Evolutionary conservation across 1,140 invertebrate genomes (phyloP).

Genomic region (Acromyrmex charruanus): DNA sequence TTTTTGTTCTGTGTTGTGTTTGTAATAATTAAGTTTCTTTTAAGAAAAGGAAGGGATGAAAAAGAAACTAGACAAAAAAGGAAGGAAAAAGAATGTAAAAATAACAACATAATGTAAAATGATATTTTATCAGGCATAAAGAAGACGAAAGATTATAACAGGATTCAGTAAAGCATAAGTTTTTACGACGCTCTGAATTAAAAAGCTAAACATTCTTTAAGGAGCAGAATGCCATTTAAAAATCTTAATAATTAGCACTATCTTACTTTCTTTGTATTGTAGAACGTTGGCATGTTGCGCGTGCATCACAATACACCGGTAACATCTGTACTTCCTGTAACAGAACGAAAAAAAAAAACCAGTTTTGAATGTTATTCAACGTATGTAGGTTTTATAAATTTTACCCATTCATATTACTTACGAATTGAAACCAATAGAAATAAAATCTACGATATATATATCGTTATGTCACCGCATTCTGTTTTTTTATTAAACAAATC

Average conservation of each 20-base stretch:
- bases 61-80: background rate
- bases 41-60: background rate
- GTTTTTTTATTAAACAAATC: conserved; percentile 38
- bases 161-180: conserved; percentile 11
- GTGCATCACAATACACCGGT: conserved; percentile 90
- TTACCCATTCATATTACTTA: background rate
- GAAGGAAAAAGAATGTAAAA: background rate
- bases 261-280: conserved; percentile 93
- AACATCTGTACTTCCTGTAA: conserved; percentile 87
- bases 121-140: conserved; percentile 17
- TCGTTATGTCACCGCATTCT: background rate
- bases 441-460: conserved; percentile 32
- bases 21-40: conserved; percentile 20
- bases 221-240: background rate
- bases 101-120: conserved; percentile 3
- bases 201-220: conserved; percentile 15
- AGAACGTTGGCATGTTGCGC: conserved; percentile 91
- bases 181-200: background rate
- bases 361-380: conserved; percentile 22
- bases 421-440: conserved; percentile 21
- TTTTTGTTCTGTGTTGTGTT: background rate
- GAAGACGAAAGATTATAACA: background rate
- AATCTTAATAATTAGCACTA: conserved; percentile 6
- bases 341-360: conserved; percentile 52
- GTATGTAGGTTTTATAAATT: background rate